Evolutionary conservation across 2,888 invertebrate species (phyloP).

Genomic region (Cataglyphis rosenhaueri): DNA sequence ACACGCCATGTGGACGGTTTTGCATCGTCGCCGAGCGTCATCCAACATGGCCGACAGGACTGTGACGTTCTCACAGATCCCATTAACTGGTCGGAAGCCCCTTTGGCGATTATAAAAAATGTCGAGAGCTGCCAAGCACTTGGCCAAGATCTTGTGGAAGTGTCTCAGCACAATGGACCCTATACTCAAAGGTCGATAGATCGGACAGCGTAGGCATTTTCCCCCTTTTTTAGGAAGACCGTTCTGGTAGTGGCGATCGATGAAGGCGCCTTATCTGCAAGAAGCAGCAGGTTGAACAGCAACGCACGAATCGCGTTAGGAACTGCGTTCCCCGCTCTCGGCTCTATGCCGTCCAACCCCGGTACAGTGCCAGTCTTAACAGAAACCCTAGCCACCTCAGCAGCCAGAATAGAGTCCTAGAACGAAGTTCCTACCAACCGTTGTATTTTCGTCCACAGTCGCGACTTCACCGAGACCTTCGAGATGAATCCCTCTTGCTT

Average conservation of each 20-base stretch:
- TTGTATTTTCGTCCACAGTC: neutral
- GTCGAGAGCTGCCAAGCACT: neutral
- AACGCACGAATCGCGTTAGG: constrained; percentile 37
- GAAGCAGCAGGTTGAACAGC: constrained; percentile 45
- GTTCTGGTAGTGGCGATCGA: constrained; percentile 73
- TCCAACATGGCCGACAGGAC: too few relatives aligned
- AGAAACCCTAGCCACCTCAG: constrained; percentile 45
- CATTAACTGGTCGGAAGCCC: constrained; percentile 65
- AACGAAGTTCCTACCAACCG: constrained; percentile 23
- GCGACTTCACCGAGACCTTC: neutral
- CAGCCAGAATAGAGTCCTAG: constrained; percentile 44
- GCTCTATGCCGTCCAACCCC: constrained; percentile 70
- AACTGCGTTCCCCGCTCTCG: constrained; percentile 62
- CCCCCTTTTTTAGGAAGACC: constrained; percentile 53
- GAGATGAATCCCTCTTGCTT: constrained; percentile 10
- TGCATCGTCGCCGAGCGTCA: too few relatives aligned
- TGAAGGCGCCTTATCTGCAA: constrained; percentile 40
- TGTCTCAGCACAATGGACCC: constrained; percentile 31
- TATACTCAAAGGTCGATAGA: constrained; percentile 23
- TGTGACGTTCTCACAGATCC: constrained; percentile 67
- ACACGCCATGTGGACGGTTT: too few relatives aligned
- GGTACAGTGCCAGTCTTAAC: constrained; percentile 59
- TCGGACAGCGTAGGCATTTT: neutral
- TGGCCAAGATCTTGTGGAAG: constrained; percentile 61
- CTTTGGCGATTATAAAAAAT: constrained; percentile 66